These are phyloP conservation scores for Corydoras sp. DNA, from an alignment of 2,113 vertebrate genomes.

Conservation along the genomic window DNA sequence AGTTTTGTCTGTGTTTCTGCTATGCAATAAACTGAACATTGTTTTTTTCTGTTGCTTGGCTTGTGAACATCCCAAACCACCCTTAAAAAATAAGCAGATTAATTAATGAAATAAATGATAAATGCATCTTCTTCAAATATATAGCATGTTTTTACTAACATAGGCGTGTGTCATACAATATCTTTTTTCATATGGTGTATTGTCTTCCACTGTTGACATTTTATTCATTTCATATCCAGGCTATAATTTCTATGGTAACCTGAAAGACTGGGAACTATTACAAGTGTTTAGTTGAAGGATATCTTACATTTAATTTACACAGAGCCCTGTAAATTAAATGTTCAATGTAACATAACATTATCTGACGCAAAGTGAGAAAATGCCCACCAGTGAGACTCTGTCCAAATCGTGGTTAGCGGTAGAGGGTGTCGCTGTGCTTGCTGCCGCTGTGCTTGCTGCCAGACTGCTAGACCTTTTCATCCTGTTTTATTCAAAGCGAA, in stretches of 20 bases:
- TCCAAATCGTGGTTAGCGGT: not conserved
- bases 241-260: constrained; percentile 31
- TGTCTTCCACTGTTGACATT: not conserved
- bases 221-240: not conserved
- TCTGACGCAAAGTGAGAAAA: not conserved
- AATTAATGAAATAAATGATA: no score
- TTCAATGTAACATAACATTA: not conserved
- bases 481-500: constrained; percentile 4
- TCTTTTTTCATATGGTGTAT: not conserved
- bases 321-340: no score
- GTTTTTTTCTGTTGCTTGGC: no score
- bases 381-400: not conserved
- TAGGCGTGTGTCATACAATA: no score
- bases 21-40: no score
- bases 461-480: constrained; percentile 2
- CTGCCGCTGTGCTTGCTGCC: not conserved
- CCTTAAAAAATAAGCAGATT: no score
- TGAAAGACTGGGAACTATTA: not conserved
- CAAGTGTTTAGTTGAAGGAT: no score
- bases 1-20: no score
- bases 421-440: not conserved
- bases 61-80: no score
- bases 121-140: no score
- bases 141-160: no score
- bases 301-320: no score